Base-by-base conservation (phyloP, 2,888 invertebrate species). In the Buathra laborator region DNA sequence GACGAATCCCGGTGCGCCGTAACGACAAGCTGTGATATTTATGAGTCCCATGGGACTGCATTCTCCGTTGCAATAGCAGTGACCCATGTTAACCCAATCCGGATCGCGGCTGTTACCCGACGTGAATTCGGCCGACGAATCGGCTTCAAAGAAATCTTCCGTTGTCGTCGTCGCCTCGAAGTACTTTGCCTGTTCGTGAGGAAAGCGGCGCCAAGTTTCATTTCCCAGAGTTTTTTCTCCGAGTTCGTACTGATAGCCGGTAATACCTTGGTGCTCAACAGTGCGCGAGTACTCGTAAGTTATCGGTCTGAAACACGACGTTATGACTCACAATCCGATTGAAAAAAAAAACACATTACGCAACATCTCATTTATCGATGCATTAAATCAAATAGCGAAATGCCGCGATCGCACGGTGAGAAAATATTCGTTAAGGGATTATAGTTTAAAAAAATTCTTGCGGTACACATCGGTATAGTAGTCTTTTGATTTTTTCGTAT, bases 1-100 rank as follows among this genome's bases (percentile, higher is more conserved):
- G 87, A 97, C 95, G 92, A 97, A 97, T 0, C 97, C 96, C 0
- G 98, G 98, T 0, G 98, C 97, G 6, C 97, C 97, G 90, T 95
- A 97, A 75, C 97, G 95, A 88, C 97, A 98, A 0, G 96, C 94
- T 0, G 97, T 97, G n/a, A 97, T 95, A 93, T 97, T 97, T 93
- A 97, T 95, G 43, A 96, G 95, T 0, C 98, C 98, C 1, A 96
- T 95, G 84, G 97, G 97, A 16, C 95, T 94, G 91, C 97, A 97
- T 79, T 96, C 95, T 0, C 97, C 97, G 77, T 95, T 95, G 91
- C 97, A 97, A 93, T 95, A 97, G 89, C 98, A 98, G 32, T 95
- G 88, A 0, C 93, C 93, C 10, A 92, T 86, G 78, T 93, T 92
- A 0, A 93, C 90, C 1, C 89, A 59, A 67, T 93, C 93, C 5